Percentiles rank a stretch among this genome's conserved stretches.
These are phyloP conservation scores for Delia radicum DNA, from an alignment of 1,140 invertebrate species.

Conservation along the genomic window DNA sequence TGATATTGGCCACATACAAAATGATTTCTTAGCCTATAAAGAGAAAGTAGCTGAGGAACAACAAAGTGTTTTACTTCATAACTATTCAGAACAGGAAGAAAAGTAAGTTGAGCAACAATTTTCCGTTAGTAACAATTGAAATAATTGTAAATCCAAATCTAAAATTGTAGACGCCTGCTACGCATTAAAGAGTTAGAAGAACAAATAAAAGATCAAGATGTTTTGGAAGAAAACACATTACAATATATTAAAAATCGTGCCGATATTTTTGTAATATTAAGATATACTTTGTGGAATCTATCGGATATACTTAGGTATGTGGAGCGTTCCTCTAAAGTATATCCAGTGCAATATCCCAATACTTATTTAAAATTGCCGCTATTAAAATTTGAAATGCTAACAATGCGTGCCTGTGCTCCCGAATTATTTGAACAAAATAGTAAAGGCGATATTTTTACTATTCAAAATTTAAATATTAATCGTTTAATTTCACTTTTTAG, in stretches of 20 bases:
- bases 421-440: conserved; percentile 47
- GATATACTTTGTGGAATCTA: conserved; percentile 44
- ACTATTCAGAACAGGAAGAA: conserved; percentile 47
- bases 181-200: conserved; percentile 41
- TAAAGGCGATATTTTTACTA: conserved; percentile 22
- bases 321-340: conserved; percentile 38
- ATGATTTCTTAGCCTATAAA: conserved; percentile 42
- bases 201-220: conserved; percentile 27
- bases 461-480: background rate
- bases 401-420: conserved; percentile 46
- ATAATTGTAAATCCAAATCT: background rate
- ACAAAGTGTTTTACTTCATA: conserved; percentile 43
- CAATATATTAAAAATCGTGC: conserved; percentile 44
- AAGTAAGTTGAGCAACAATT: conserved; percentile 31
- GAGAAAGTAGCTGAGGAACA: conserved; percentile 46
- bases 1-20: conserved; percentile 42
- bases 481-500: conserved; percentile 30
- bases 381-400: conserved; percentile 49
- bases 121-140: background rate
- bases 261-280: conserved; percentile 43
- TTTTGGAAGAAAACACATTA: conserved; percentile 31
- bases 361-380: conserved; percentile 47
- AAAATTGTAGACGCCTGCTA: conserved; percentile 35
- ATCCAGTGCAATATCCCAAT: conserved; percentile 43
- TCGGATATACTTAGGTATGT: conserved; percentile 46